These are phyloP conservation scores for Allophyes oxyacanthae DNA, from an alignment of 2,888 invertebrate species.

Conservation along the genomic window DNA sequence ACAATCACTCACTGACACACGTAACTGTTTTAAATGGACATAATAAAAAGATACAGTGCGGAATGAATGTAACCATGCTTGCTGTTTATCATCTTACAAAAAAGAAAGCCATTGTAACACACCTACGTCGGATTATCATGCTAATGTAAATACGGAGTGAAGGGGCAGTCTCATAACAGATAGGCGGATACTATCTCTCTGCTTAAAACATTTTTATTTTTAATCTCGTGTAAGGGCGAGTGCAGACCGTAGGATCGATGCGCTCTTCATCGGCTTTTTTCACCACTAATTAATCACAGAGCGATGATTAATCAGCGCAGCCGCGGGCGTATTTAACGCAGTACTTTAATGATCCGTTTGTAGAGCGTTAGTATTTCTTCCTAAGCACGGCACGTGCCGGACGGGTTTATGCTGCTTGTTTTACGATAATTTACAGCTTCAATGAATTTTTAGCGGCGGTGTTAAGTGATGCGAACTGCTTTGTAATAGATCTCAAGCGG, in stretches of 20 bases:
- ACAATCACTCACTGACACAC: neutral
- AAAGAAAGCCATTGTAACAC: constrained; percentile 40
- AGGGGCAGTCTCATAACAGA: constrained; percentile 62
- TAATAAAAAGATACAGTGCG: constrained; percentile 34
- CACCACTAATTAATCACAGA: constrained; percentile 80
- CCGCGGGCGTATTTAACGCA: constrained; percentile 78
- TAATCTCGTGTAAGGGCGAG: constrained; percentile 64
- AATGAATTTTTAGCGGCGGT: constrained; percentile 67
- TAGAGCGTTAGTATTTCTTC: constrained; percentile 76
- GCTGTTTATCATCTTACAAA: constrained; percentile 37
- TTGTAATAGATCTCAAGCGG: constrained; percentile 46
- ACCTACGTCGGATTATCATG: constrained; percentile 44
- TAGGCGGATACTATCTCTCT: constrained; percentile 60
- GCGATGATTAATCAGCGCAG: constrained; percentile 83
- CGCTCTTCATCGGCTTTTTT: constrained; percentile 71
- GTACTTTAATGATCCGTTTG: constrained; percentile 83
- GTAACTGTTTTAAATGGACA: constrained; percentile 16
- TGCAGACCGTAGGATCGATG: constrained; percentile 67
- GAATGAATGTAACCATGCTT: constrained; percentile 23
- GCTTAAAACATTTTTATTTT: constrained; percentile 58
- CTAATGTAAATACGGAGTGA: constrained; percentile 59
- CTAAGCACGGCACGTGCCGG: constrained; percentile 69
- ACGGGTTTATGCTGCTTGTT: constrained; percentile 71
- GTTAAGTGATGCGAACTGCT: constrained; percentile 53
- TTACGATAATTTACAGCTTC: constrained; percentile 69